Evolutionary conservation across 1,140 invertebrate species (phyloP).

Genomic region (Bicyclus anynana): DNA sequence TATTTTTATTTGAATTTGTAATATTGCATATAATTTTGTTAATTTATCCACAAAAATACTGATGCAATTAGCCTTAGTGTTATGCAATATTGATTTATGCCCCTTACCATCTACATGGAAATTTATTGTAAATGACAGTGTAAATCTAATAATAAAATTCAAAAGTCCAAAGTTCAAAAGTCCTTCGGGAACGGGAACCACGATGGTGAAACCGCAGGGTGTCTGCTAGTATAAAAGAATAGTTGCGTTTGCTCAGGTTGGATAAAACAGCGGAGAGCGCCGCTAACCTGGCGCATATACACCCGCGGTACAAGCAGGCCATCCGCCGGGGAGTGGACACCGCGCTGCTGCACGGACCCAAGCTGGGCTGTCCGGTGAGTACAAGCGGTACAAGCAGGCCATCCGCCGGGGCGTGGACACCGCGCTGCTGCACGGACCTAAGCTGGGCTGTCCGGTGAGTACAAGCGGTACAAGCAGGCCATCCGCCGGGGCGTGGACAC

Average conservation of each 20-base stretch:
- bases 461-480: no score
- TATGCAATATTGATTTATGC: constrained; percentile 77
- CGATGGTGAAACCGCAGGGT: no score
- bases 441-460: no score
- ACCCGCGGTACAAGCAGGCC: constrained; percentile 78
- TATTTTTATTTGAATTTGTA: constrained; percentile 75
- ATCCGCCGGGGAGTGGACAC: constrained; percentile 80
- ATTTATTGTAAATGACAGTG: constrained; percentile 77
- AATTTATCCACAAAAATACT: constrained; percentile 75
- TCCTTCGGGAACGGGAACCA: no score
- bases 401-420: no score
- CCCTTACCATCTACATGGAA: constrained; percentile 75
- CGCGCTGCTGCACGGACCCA: constrained; percentile 84
- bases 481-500: no score
- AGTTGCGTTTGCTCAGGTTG: constrained; percentile 54
- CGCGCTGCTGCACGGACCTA: no score
- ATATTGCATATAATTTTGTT: constrained; percentile 76
- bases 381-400: no score
- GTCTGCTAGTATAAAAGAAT: no score
- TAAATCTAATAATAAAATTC: constrained; percentile 77
- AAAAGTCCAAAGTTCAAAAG: constrained; percentile 68
- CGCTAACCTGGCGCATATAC: constrained; percentile 80
- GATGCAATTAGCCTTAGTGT: constrained; percentile 75
- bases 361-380: constrained; percentile 82
- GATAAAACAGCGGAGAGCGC: constrained; percentile 81